phyloP scores from a whole-genome alignment of 2,888 invertebrate species.

The Dryocosmus kuriphilus region DNA sequence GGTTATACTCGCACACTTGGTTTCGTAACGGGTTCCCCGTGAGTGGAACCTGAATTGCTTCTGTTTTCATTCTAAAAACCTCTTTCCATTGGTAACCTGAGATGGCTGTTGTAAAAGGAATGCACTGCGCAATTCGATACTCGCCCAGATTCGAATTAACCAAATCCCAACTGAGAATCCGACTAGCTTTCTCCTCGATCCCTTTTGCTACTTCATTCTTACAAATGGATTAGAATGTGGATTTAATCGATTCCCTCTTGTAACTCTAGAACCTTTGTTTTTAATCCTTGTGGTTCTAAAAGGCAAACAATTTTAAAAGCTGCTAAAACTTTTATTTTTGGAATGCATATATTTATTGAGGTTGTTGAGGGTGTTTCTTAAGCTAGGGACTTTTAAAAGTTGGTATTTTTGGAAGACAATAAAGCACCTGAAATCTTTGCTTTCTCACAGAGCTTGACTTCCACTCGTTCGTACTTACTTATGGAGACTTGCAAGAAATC shows the following conservation, averaged over 20 bases:
- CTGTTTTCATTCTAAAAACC: slow-evolving; percentile 37
- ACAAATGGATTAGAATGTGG: slow-evolving; percentile 41
- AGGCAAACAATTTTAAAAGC: background rate
- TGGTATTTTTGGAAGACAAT: slow-evolving; percentile 33
- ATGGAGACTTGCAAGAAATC: slow-evolving; percentile 19
- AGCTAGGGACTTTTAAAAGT: background rate
- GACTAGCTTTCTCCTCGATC: slow-evolving; percentile 1
- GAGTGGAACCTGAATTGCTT: slow-evolving; percentile 21
- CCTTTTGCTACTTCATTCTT: slow-evolving; percentile 4
- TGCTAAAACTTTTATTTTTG: background rate
- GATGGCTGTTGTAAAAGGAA: slow-evolving; percentile 32
- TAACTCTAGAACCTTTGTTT: slow-evolving; percentile 21
- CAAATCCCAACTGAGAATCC: slow-evolving; percentile 27
- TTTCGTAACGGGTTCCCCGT: slow-evolving; percentile 18
- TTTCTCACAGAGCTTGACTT: slow-evolving; percentile 31
- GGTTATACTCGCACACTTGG: background rate
- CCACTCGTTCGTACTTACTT: slow-evolving; percentile 19
- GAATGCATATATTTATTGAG: slow-evolving; percentile 6
- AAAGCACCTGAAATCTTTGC: slow-evolving; percentile 38
- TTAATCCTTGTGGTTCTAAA: background rate
- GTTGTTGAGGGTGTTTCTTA: background rate
- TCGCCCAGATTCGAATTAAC: slow-evolving; percentile 32
- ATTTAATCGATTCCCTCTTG: slow-evolving; percentile 37
- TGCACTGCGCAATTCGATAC: slow-evolving; percentile 34
- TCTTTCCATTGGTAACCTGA: slow-evolving; percentile 21